Base-by-base conservation (phyloP, 2,888 invertebrate genomes). In the Mesoligia furuncula region DNA sequence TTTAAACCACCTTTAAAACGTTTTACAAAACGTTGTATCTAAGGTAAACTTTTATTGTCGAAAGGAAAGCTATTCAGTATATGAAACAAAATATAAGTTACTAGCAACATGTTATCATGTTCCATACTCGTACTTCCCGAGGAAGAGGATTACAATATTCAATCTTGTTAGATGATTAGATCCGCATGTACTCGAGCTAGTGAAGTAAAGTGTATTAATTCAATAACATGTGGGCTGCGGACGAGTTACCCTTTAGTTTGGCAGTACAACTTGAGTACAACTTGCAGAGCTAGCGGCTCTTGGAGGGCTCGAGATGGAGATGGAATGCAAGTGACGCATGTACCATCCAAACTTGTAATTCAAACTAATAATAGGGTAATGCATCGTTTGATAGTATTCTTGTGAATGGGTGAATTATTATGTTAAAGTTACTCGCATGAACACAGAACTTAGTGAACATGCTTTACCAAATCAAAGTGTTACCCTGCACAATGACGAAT, bases 71-170 rank as follows among this genome's bases (percentile, higher is more conserved):
- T 45, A 42, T 6, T 45, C 45, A 20, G 45, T 67, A 24, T 27
- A 24, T 27, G 17, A n/a, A 13, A 54, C 11, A 36, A 54, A 54
- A 64, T 24, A 15, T 24, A 54, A 20, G 9, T 17, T 6, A 51
- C 6, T 51, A 51, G 9, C 2, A 15, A 36, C 5, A 51, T 36
- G 36, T 51, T 51, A 68, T 51, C 24, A 31, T 51, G 15, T 51
- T 17, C n/a, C 31, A 24, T 8, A 64, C 36, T 61, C 20, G 64
- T 24, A 54, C 27, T 66, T 70, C 13, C 36, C 64, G 42, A 36
- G 42, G 39, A 59, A 80, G 73, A 64, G 79, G 73, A 80, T 78
- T 77, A 84, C 76, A 72, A 78, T 84, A 84, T 84, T 77, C 75
- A 84, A 75, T 81, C 73, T 76, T 69, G 71, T 72, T 65, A 42